Evolutionary conservation across 1,140 invertebrate species (phyloP), one percentile per base, ranked within the genome.

Genomic region (Colletes gigas): DNA sequence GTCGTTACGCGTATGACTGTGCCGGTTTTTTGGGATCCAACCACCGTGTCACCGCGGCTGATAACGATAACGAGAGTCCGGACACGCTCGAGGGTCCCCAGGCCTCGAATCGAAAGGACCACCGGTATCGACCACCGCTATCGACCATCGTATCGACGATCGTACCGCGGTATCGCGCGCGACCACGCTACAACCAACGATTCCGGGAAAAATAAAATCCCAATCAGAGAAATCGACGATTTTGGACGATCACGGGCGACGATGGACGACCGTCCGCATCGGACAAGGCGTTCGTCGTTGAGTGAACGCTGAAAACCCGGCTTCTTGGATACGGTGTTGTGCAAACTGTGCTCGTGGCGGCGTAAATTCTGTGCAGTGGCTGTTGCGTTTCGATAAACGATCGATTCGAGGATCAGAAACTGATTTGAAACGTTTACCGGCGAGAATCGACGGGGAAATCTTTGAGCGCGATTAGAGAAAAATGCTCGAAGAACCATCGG

Each of bases 21-120:
- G 73, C 82, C 78, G 84, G 73, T 72, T 74, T 71, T 68, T 81
- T 52, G 67, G 57, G 67, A 41, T 71, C 75, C 75, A 76, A 62
- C 69, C 81, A 84, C 70, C 67, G 65, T 72, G 71, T 67, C 76
- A 66, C 71, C 74, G 77, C 83, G 69, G 19, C 73, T 74, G 84
- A 85, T 84, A 77, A 85, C 82, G 83, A 85, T 85, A 81, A 84
- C 82, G 82, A 77, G 55, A 69, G 41, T 54, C 30, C 55, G 44
- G 69, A 83, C 83, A 69, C 78, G 81, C 60, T 55, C 76, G 59
- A 59, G 65, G 57, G 55, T 30, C 30, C 30, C 30, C 30, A 30
- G 30, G 30, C 30, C 30, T 30, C 59, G 59, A 41, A 54, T 41
- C 21, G 47, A 50, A 15, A 44, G 7, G n/a, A 71, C 50, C n/a